phyloP scores from a whole-genome alignment of 2,797 vertebrate species.

The Chelon labrosus region DNA sequence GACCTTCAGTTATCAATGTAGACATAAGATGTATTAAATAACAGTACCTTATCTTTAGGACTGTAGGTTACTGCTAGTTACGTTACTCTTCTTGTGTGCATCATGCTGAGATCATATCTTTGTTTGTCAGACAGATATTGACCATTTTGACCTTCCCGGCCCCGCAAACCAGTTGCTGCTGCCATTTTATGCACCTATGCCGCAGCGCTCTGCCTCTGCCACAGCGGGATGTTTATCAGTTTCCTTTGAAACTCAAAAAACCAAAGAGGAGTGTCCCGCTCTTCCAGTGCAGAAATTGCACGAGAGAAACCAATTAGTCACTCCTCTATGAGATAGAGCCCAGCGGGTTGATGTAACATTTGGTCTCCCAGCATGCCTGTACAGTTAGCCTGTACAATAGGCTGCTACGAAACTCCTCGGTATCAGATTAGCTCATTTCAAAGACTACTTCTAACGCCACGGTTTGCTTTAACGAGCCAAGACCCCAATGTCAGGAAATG shows the following conservation, averaged over 20 bases:
- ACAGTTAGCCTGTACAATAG: constrained; percentile 39
- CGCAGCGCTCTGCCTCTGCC: constrained; percentile 2
- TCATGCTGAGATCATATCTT: no score
- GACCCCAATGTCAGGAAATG: constrained; percentile 12
- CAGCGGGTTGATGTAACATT: constrained; percentile 49
- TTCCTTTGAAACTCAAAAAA: constrained; percentile 42
- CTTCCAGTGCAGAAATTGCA: constrained; percentile 23
- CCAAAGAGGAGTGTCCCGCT: constrained; percentile 25
- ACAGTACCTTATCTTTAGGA: no score
- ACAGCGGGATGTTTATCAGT: constrained; percentile 23
- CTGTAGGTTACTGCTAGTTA: no score
- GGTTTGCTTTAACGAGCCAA: constrained; percentile 25
- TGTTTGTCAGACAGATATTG: background rate
- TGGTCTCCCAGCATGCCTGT: constrained; percentile 64
- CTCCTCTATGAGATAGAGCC: constrained; percentile 30
- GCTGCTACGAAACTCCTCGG: constrained; percentile 15
- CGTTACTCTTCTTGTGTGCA: no score
- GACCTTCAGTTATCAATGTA: background rate
- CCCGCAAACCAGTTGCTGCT: constrained; percentile 21
- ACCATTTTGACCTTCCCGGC: background rate
- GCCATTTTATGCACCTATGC: background rate
- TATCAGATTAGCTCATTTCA: constrained; percentile 46
- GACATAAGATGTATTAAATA: background rate
- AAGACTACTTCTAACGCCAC: constrained; percentile 23
- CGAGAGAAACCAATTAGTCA: constrained; percentile 48